phyloP scores from a whole-genome alignment of 2,888 invertebrate species.

The Protodeltote pygarga region DNA sequence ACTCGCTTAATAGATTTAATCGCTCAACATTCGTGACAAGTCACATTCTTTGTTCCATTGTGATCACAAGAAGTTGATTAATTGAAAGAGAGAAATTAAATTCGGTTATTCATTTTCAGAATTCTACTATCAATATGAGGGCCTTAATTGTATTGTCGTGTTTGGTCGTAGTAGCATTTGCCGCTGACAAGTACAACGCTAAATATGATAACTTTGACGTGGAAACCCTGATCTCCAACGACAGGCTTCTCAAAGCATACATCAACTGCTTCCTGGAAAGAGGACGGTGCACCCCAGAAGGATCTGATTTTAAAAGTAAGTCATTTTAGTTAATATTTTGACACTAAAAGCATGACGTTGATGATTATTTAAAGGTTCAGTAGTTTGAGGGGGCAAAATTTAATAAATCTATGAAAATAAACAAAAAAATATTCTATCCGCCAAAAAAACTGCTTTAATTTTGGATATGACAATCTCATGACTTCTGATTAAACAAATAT shows the following conservation, averaged over 20 bases:
- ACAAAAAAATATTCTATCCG: too few species aligned
- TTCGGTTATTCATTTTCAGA: constrained; percentile 55
- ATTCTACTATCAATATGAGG: constrained; percentile 66
- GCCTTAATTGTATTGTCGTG: constrained; percentile 67
- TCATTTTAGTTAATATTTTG: too few species aligned
- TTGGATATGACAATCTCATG: too few species aligned
- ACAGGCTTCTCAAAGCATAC: constrained; percentile 90
- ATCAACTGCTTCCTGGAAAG: constrained; percentile 90
- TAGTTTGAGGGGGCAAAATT: too few species aligned
- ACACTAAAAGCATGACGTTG: too few species aligned
- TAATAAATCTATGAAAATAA: too few species aligned
- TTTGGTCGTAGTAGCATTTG: constrained; percentile 66
- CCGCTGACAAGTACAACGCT: constrained; percentile 87
- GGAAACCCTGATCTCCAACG: constrained; percentile 89
- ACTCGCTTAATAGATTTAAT: constrained; percentile 56
- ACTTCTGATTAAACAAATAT: constrained; percentile 1
- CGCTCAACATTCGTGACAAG: constrained; percentile 57
- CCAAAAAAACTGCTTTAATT: too few species aligned
- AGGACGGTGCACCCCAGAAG: constrained; percentile 91
- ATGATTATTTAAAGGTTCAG: too few species aligned
- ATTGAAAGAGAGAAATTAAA: constrained; percentile 35
- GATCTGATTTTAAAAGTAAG: constrained; percentile 91
- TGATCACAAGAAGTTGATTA: constrained; percentile 47
- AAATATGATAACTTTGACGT: constrained; percentile 92
- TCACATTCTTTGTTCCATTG: constrained; percentile 51